phyloP scores from a whole-genome alignment of 2,888 invertebrate genomes.

The Agriopis leucophaearia region DNA sequence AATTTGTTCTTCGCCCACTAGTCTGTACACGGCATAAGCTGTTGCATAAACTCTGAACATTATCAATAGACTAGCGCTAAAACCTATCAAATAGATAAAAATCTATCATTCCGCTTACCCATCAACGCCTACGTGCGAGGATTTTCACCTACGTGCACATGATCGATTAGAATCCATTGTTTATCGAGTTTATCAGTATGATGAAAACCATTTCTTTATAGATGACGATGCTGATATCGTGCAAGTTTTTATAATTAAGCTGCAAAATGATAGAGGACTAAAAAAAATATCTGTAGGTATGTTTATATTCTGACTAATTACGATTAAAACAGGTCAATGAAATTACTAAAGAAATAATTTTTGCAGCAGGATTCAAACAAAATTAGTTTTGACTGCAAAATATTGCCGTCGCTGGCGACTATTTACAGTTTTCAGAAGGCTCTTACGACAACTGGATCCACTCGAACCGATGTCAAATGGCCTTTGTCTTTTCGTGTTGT shows the following conservation, averaged over 20 bases:
- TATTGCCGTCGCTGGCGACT: background rate
- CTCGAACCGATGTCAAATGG: too few species aligned
- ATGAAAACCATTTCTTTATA: slow-evolving; percentile 30
- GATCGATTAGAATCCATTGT: slow-evolving; percentile 28
- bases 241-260: background rate
- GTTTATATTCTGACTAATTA: slow-evolving; percentile 2
- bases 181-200: slow-evolving; percentile 28
- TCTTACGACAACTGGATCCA: too few species aligned
- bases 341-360: background rate
- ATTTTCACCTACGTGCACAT: slow-evolving; percentile 8
- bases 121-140: background rate
- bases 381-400: too few species aligned
- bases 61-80: background rate
- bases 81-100: slow-evolving; percentile 4
- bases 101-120: background rate
- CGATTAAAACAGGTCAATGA: slow-evolving; percentile 2
- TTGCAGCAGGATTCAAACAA: too few species aligned
- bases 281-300: background rate
- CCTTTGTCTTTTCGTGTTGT: too few species aligned
- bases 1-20: too few species aligned
- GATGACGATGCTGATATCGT: slow-evolving; percentile 6
- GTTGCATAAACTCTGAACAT: background rate
- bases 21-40: too few species aligned
- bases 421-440: background rate
- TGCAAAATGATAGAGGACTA: background rate